Base-by-base conservation (phyloP, 2,797 vertebrate species). In the Coranthus polyacanthus region DNA sequence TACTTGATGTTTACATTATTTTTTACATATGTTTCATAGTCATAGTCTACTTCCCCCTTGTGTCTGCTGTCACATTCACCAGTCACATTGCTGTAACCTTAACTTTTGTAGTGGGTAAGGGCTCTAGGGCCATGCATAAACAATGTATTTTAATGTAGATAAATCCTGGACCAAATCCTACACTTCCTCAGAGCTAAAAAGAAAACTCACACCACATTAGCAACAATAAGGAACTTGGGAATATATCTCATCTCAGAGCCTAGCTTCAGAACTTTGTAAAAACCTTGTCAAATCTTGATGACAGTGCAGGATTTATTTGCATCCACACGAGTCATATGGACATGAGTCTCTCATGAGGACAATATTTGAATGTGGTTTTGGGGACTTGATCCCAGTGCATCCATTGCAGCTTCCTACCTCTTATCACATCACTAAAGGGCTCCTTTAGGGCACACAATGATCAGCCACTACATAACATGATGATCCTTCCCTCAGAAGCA, bases 301-400 rank as follows among this genome's bases (percentile, higher is more conserved):
- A 32, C 7, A 3, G 29, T 29, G 26, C 10, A n/a, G 38, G 18
- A 53, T 4, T 47, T 11, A 49, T 70, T 21, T 57, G 16, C 54
- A 74, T 12, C 1, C 18, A 51, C 22, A 44, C 41, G 4, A 43
- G 54, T 59, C 20, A 37, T 1, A 4, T 7, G 29, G 21, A 20
- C 17, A 44, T 11, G 18, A 20, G 51, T 34, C 38, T 18, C 6
- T 43, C n/a, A n/a, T n/a, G n/a, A n/a, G n/a, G 41, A 42, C 49
- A 55, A 9, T 15, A 13, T 55, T 46, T 47, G 68, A 62, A 42
- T 42, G 47, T 21, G 26, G 9, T 47, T 56, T 32, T 17, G 43
- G 12, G 4, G 0, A 46, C 17, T 63, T 32, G 47, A 43, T 75
- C 58, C 16, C 21, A 21, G 17, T 15, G 21, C 7, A 12, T 26